Base-by-base conservation (phyloP, 2,113 vertebrate species). In the Edolisoma coerulescens region DNA sequence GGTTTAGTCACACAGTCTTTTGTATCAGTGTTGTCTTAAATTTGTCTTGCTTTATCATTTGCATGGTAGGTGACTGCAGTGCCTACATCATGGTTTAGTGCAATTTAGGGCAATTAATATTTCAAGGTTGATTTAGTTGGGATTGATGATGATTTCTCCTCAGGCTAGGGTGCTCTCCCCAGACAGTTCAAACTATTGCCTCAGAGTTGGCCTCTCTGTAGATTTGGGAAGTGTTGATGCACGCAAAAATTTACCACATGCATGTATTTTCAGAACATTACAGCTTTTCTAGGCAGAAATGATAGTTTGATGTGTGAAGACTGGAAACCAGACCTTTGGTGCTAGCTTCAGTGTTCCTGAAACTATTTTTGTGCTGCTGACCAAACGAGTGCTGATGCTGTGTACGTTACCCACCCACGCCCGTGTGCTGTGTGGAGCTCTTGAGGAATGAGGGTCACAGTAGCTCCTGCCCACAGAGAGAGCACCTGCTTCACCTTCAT, bases 321-420 rank as follows among this genome's bases (percentile, higher is more conserved):
- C 6, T 70, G 54, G 35, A 89, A 93, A 41, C 3, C 44, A 91
- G 60, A 75, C 44, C 47, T 85, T 59, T 76, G n/a, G 49, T 64
- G 30, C 23, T 64, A 80, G 7, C 44, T 92, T 65, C 53, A 73
- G 45, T 41, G 75, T 21, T 90, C 28, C 59, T 61, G 59, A 69
- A 74, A 35, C 11, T 83, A 28, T 41, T 88, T 86, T 86, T 83
- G 41, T 50, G 24, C 26, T 42, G 9, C 17, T 61, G 47, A 49
- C 22, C 32, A 82, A 65, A 65, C 0, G 5, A 18, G 11, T 32
- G 47, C 54, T 78, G 52, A 32, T 63, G 45, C 57, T 44, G 13
- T 28, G 32, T 30, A 14, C 0, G 0, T 47, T 68, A 28, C n/a
- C 33, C 7, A 0, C 33, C 47, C 17, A 3, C 37, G 41, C 10